These are phyloP conservation scores for Liparis tanakae DNA, from an alignment of 2,797 vertebrate genomes.

Conservation along the genomic window DNA sequence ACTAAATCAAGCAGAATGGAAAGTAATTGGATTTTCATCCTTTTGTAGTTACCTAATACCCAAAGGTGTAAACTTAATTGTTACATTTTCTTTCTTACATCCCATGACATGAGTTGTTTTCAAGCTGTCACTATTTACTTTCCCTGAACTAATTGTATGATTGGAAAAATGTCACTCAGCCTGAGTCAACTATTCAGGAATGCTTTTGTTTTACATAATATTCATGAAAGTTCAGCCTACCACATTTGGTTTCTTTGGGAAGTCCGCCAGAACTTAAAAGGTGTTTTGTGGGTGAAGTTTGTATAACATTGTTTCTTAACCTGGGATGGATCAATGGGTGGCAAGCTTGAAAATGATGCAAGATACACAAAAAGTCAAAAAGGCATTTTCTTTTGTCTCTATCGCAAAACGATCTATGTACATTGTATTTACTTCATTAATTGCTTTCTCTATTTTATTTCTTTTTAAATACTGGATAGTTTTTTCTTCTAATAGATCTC, in stretches of 20 bases:
- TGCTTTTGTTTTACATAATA: conserved; percentile 14
- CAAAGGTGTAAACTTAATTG: conserved; percentile 1
- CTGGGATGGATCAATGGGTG: background rate
- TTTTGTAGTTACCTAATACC: conserved; percentile 22
- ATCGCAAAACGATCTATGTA: background rate
- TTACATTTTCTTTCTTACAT: background rate
- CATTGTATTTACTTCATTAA: background rate
- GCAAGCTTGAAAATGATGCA: background rate
- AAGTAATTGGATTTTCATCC: conserved; percentile 37
- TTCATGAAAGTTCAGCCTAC: background rate
- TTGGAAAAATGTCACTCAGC: background rate
- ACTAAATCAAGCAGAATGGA: conserved; percentile 30
- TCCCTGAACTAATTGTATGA: background rate
- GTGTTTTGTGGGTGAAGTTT: background rate
- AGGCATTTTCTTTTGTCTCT: background rate
- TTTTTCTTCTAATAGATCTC: background rate
- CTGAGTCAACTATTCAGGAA: background rate
- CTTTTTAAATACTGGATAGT: background rate
- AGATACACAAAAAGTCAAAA: background rate
- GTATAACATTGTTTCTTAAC: background rate
- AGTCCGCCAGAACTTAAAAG: background rate
- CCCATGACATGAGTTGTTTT: background rate
- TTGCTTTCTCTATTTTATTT: background rate
- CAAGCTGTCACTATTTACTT: background rate
- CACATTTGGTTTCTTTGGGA: background rate